Evolutionary conservation across 2,113 vertebrate species (phyloP).

Genomic region (Phoenicopterus ruber): DNA sequence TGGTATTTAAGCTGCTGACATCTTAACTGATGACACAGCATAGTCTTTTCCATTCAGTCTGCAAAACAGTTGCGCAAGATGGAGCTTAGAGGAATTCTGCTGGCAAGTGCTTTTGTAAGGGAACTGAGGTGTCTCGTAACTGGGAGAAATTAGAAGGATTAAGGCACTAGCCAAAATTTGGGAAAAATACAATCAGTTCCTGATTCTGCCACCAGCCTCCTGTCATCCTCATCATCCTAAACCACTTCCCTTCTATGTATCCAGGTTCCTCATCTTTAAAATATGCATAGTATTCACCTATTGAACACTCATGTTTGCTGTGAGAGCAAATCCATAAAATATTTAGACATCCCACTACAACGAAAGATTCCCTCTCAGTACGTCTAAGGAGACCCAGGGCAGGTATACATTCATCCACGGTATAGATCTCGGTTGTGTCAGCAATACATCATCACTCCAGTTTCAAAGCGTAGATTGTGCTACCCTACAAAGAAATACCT

Average conservation of each 20-base stretch:
- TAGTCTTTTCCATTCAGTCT: background rate
- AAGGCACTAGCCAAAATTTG: background rate
- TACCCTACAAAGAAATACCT: background rate
- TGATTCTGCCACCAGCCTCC: background rate
- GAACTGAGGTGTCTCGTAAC: fast-evolving
- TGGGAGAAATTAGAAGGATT: background rate
- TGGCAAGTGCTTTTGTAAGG: background rate
- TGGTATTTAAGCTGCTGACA: background rate
- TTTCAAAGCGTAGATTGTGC: background rate
- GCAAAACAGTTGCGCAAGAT: background rate
- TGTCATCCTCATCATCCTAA: background rate
- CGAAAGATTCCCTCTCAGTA: background rate
- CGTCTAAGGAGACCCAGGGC: background rate
- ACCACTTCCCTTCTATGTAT: background rate
- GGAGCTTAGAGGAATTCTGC: background rate
- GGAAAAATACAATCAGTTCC: background rate
- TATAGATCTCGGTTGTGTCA: background rate
- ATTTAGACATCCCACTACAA: background rate
- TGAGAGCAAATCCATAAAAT: background rate
- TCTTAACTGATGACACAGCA: background rate
- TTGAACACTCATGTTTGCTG: background rate
- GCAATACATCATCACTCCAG: background rate
- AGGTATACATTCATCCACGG: background rate
- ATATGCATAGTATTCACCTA: background rate
- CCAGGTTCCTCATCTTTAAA: background rate